A percentile compares a stretch with the other conserved stretches of the same genome.
Conservation (phyloP, 2,113 vertebrate genomes). For the Cyanocitta stelleri region DNA sequence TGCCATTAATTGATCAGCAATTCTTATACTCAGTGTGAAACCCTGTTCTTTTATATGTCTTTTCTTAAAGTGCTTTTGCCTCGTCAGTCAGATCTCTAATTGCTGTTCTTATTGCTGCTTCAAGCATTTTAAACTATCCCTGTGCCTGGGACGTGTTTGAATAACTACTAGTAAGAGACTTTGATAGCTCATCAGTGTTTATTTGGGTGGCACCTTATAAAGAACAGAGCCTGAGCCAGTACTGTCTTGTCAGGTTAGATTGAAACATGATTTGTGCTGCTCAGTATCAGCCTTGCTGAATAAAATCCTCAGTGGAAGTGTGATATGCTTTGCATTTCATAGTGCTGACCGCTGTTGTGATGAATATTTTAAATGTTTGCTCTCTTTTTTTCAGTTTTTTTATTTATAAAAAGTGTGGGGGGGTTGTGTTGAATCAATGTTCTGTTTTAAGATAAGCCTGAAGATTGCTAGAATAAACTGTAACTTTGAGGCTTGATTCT, state of each 20-base stretch:
- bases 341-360: background rate
- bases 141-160: background rate
- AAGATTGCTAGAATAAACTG: background rate
- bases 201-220: background rate
- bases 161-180: background rate
- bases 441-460: background rate
- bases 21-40: background rate
- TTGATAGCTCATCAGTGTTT: background rate
- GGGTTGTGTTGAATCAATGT: background rate
- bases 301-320: background rate
- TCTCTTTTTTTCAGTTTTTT: background rate
- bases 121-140: background rate
- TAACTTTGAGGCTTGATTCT: background rate
- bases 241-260: background rate
- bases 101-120: background rate
- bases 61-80: background rate
- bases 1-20: constrained; percentile 2
- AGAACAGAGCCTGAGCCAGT: background rate
- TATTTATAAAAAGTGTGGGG: background rate
- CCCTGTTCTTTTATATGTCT: background rate
- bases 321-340: background rate
- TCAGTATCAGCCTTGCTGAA: background rate
- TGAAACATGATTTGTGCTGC: background rate
- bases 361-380: background rate
- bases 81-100: background rate